Percentiles rank a stretch among this genome's conserved stretches.
These are phyloP conservation scores for Poecile montanus DNA, from an alignment of 2,797 vertebrate species.

Conservation along the genomic window DNA sequence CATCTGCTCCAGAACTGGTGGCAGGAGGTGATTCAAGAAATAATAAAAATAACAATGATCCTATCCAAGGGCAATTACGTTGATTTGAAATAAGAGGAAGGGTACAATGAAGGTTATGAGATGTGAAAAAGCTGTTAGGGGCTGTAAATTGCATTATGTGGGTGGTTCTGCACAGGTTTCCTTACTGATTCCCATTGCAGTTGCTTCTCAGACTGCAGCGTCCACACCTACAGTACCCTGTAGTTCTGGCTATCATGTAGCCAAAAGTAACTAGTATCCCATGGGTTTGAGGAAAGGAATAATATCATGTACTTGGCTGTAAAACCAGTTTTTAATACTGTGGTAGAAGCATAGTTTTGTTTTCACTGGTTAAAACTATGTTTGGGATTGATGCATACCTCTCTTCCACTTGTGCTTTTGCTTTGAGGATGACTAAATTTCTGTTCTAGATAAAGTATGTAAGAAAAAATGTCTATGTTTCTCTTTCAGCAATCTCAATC, in stretches of 20 bases:
- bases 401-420: not conserved
- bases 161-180: not conserved
- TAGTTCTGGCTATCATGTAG: not conserved
- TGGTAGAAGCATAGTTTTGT: not conserved
- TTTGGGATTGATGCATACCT: not conserved
- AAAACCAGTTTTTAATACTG: not conserved
- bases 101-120: not conserved
- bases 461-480: not conserved
- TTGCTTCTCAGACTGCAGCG: not conserved
- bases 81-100: not conserved
- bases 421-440: not conserved
- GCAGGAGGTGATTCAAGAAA: not conserved
- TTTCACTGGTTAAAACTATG: not conserved
- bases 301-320: not conserved
- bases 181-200: not conserved
- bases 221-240: not conserved
- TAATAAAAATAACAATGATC: not conserved
- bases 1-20: not conserved
- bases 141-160: not conserved
- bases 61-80: not conserved
- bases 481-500: slow-evolving; percentile 64
- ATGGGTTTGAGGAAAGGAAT: not conserved
- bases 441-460: not conserved
- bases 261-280: not conserved
- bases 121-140: not conserved